Evolutionary conservation across 2,888 invertebrate species (phyloP).

Genomic region (Apodemia mormo): DNA sequence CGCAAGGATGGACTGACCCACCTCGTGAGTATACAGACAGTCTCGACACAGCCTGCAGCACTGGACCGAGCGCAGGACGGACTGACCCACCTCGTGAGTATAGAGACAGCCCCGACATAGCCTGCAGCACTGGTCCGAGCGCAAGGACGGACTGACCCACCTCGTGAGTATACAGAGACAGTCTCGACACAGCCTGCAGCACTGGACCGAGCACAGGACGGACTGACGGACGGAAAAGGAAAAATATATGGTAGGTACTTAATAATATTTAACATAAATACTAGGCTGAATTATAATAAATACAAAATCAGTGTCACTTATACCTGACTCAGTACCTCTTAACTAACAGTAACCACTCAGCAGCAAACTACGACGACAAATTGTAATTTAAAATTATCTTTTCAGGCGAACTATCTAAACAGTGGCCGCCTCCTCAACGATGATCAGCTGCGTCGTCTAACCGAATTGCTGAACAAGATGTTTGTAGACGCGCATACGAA

Average conservation of each 20-base stretch:
- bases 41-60: neutral
- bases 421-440: slow-evolving; percentile 85
- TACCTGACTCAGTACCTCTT: too few relatives aligned
- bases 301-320: too few relatives aligned
- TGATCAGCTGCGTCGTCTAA: slow-evolving; percentile 90
- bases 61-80: slow-evolving; percentile 83
- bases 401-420: slow-evolving; percentile 85
- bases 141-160: slow-evolving; percentile 95
- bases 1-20: slow-evolving; percentile 96
- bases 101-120: slow-evolving; percentile 46
- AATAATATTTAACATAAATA: neutral
- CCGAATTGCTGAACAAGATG: slow-evolving; percentile 97
- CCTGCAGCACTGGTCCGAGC: slow-evolving; percentile 95
- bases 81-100: slow-evolving; percentile 84
- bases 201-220: too few relatives aligned
- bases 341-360: too few relatives aligned
- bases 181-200: neutral
- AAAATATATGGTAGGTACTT: too few relatives aligned
- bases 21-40: too few relatives aligned
- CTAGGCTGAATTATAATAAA: too few relatives aligned
- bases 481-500: slow-evolving; percentile 98
- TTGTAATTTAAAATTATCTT: neutral
- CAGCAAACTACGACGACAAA: too few relatives aligned
- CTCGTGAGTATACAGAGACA: slow-evolving; percentile 77
- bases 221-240: neutral